These are phyloP conservation scores for Chondrosia reniformis DNA, from an alignment of 37 sponge, comb jelly and placozoan genomes.

Conservation along the genomic window DNA sequence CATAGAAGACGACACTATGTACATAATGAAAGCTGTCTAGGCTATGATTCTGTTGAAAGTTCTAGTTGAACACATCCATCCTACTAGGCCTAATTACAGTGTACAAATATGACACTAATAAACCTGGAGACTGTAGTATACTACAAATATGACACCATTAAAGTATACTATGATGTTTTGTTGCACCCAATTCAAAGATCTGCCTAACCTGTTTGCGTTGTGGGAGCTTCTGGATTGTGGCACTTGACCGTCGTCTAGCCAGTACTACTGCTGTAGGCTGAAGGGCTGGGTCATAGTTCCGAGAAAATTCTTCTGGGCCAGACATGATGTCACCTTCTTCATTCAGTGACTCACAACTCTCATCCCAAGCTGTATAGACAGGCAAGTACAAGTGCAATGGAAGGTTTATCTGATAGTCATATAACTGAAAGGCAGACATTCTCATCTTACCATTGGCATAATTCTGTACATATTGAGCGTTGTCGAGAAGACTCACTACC, in stretches of 20 bases:
- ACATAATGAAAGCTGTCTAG: too few species aligned
- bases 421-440: neutral
- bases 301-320: constrained; percentile 7
- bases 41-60: too few species aligned
- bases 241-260: constrained; percentile 1
- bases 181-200: too few species aligned
- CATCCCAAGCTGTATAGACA: constrained; percentile 1
- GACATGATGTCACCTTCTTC: constrained; percentile 5
- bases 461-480: constrained; percentile 28
- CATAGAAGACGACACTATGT: too few species aligned
- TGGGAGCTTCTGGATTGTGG: neutral
- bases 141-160: too few species aligned
- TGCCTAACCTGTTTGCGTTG: too few species aligned
- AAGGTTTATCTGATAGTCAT: neutral
- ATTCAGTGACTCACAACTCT: constrained; percentile 1
- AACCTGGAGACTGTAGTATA: too few species aligned
- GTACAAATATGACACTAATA: too few species aligned
- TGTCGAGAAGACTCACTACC: constrained; percentile 73
- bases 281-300: constrained; percentile 4
- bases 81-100: too few species aligned
- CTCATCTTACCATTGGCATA: neutral
- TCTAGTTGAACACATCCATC: too few species aligned
- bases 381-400: neutral
- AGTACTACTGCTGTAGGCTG: neutral
- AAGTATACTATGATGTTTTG: too few species aligned